Base-by-base conservation (phyloP, 2,888 invertebrate species). In the Palloptera scutellata region DNA sequence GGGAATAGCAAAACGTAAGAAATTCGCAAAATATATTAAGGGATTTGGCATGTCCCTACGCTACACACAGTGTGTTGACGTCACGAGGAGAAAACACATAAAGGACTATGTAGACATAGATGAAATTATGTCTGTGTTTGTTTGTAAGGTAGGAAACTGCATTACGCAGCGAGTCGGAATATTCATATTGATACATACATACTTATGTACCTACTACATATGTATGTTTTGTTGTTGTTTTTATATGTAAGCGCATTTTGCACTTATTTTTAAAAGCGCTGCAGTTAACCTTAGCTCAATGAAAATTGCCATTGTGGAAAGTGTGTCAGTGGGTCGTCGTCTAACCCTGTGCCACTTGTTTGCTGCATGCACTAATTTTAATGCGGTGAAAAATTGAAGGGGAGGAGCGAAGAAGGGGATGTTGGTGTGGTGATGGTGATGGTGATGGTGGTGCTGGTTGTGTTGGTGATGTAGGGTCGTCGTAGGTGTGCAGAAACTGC, bases 291-390 rank as follows among this genome's bases (percentile, higher is more conserved):
- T 81, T 79, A 80, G 73, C 79, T 79, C 75, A 78, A 77, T 76
- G 76, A 75, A 79, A 79, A 77, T 76, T 77, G 77, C 71, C 79
- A 78, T 80, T 80, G 78, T 72, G 74, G 78, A 81, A 81, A 81
- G 78, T 83, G 77, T 82, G 83, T 79, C 78, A 83, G 78, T 81
- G 76, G 83, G 83, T 83, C 83, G 80, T 75, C 75, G 75, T 74
- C 74, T 82, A 81, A 83, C 82, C 82, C 81, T 83, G 82, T 83
- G 77, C 83, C 72, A 83, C 77, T 78, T 83, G 76, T 71, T 54
- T 61, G 70, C 67, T 70, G 62, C 66, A 70, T 42, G 43, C 59
- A 64, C 48, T 30, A 30, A 30, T 30, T 30, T 30, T 30, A 30
- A 30, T 30, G 30, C 30, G 30, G 30, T 30, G 30, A 2, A 2